These are phyloP conservation scores for Carpatolechia fugitivella DNA, from an alignment of 2,888 invertebrate genomes.

Conservation along the genomic window DNA sequence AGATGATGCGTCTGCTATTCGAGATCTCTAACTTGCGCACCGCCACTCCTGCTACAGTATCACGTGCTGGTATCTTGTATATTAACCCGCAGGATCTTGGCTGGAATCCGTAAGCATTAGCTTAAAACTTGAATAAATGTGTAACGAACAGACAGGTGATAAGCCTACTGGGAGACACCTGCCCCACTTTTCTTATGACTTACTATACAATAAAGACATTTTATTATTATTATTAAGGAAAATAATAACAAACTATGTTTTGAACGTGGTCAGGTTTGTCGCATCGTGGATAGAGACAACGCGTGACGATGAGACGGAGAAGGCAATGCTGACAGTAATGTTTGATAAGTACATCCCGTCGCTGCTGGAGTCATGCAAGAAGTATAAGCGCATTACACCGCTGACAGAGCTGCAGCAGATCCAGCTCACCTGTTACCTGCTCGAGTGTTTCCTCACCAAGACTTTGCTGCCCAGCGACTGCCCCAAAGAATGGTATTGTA, in stretches of 20 bases:
- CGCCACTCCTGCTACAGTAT: conserved; percentile 97
- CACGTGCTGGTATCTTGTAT: conserved; percentile 94
- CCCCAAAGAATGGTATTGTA: conserved; percentile 89
- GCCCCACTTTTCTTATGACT: too few species aligned
- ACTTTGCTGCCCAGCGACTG: conserved; percentile 91
- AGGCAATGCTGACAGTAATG: conserved; percentile 89
- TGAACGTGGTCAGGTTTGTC: conserved; percentile 81
- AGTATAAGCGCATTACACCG: conserved; percentile 94
- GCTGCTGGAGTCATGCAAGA: conserved; percentile 86
- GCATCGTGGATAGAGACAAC: conserved; percentile 93
- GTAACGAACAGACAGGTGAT: too few species aligned
- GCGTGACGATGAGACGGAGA: conserved; percentile 84
- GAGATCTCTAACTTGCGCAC: conserved; percentile 94
- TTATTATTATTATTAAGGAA: neutral
- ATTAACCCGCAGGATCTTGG: conserved; percentile 96
- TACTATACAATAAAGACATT: neutral
- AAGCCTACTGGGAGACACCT: too few species aligned
- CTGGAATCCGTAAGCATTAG: conserved; percentile 91
- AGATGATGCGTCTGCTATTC: conserved; percentile 93
- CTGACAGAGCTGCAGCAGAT: conserved; percentile 94
- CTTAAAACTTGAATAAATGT: too few species aligned
- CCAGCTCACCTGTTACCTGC: conserved; percentile 90
- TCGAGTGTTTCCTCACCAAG: conserved; percentile 91
- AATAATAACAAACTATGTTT: neutral
- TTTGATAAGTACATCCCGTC: conserved; percentile 96